Evolutionary conservation across 2,888 invertebrate species (phyloP).

Genomic region (Hylaea fasciaria): DNA sequence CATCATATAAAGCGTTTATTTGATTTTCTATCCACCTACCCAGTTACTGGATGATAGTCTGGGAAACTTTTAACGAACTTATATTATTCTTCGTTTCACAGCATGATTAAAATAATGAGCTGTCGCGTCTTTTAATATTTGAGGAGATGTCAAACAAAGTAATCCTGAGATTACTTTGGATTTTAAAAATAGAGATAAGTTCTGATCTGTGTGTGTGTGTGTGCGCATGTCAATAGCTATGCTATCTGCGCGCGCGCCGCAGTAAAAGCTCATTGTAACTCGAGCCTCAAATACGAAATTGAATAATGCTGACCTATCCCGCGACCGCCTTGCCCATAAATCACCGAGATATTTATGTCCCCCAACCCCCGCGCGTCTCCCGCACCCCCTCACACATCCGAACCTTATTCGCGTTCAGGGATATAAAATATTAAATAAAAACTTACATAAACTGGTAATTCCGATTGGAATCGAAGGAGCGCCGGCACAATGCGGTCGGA

Average conservation of each 20-base stretch:
- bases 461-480: constrained; percentile 75
- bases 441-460: constrained; percentile 82
- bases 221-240: constrained; percentile 63
- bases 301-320: constrained; percentile 85
- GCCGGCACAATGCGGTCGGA: constrained; percentile 66
- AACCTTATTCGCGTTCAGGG: constrained; percentile 74
- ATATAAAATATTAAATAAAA: constrained; percentile 84
- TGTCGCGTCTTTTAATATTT: constrained; percentile 2
- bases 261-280: constrained; percentile 84
- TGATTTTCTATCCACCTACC: constrained; percentile 54
- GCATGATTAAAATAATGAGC: constrained; percentile 13
- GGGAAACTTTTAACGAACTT: constrained; percentile 11
- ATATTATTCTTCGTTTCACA: not conserved
- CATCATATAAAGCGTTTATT: constrained; percentile 66
- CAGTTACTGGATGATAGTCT: constrained; percentile 43
- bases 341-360: constrained; percentile 85
- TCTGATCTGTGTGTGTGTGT: constrained; percentile 57
- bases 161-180: constrained; percentile 20
- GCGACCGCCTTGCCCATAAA: constrained; percentile 83
- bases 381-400: constrained; percentile 60
- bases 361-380: constrained; percentile 65
- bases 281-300: constrained; percentile 84
- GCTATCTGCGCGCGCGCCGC: constrained; percentile 77
- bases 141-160: constrained; percentile 15
- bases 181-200: constrained; percentile 67